Evolutionary conservation across 2,888 invertebrate genomes (phyloP).

Genomic region (Alentia gelatinosa): DNA sequence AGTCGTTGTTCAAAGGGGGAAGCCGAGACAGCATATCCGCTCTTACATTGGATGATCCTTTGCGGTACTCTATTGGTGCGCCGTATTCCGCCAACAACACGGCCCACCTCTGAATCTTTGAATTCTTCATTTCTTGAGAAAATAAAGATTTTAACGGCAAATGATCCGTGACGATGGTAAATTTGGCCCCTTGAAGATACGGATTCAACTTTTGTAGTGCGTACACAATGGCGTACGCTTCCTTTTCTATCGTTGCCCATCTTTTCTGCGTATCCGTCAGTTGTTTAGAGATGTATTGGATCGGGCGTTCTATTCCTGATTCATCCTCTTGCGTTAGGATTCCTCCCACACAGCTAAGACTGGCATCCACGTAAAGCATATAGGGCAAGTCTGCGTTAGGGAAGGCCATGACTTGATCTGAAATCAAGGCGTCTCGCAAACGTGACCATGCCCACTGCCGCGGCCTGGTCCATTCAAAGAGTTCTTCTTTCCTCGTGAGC

Average conservation of each 20-base stretch:
- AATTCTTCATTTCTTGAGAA: slow-evolving; percentile 55
- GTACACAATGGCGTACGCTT: slow-evolving; percentile 45
- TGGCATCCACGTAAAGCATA: slow-evolving; percentile 48
- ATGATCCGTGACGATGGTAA: slow-evolving; percentile 53
- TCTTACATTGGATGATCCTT: slow-evolving; percentile 55
- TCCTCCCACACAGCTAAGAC: neutral
- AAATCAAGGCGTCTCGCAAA: slow-evolving; percentile 12
- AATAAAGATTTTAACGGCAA: slow-evolving; percentile 57
- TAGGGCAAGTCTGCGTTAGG: slow-evolving; percentile 14
- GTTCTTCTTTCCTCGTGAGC: slow-evolving; percentile 32
- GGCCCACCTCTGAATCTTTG: slow-evolving; percentile 60
- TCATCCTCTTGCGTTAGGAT: neutral
- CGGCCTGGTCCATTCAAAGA: slow-evolving; percentile 27
- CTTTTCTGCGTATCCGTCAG: slow-evolving; percentile 13
- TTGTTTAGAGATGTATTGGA: slow-evolving; percentile 51
- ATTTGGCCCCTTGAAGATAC: slow-evolving; percentile 53
- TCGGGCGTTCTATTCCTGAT: slow-evolving; percentile 46
- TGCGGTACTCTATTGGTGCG: slow-evolving; percentile 54
- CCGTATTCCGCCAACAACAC: slow-evolving; percentile 59
- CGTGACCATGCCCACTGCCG: slow-evolving; percentile 32
- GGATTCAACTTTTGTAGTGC: slow-evolving; percentile 51
- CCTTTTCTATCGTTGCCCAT: slow-evolving; percentile 42
- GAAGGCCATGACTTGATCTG: slow-evolving; percentile 13
- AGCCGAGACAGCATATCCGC: slow-evolving; percentile 55
- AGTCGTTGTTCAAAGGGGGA: neutral